A percentile compares a stretch with the other conserved stretches of the same genome.
phyloP scores from a whole-genome alignment of 2,888 invertebrate genomes.

The Lamproptera curius region DNA sequence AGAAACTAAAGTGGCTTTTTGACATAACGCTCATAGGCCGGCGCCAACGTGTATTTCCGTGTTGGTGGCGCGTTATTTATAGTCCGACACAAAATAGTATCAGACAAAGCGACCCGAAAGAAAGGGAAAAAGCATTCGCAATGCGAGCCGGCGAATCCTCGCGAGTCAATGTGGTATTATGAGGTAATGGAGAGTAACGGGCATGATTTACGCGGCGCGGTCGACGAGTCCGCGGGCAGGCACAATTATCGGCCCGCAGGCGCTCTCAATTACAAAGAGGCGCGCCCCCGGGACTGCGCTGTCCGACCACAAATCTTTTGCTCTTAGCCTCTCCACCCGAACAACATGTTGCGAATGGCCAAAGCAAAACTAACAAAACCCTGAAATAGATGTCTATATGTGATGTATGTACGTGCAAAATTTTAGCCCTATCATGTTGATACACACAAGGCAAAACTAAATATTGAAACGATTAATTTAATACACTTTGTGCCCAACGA shows the following conservation, averaged over 20 bases:
- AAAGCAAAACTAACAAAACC: conserved; percentile 3
- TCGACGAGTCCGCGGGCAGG: conserved; percentile 53
- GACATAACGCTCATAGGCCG: conserved; percentile 13
- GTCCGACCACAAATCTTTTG: conserved; percentile 65
- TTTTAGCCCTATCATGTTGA: too few species aligned
- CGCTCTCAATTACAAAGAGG: conserved; percentile 77
- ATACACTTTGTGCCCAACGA: too few species aligned
- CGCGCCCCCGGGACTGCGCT: conserved; percentile 60
- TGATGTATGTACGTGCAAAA: too few species aligned
- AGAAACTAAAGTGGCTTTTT: conserved; percentile 11
- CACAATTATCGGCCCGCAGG: conserved; percentile 77
- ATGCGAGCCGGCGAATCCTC: conserved; percentile 51
- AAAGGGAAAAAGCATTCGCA: conserved; percentile 33
- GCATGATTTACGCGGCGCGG: conserved; percentile 68
- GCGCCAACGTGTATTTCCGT: conserved; percentile 5
- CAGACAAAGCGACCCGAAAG: conserved; percentile 27
- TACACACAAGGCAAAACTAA: too few species aligned
- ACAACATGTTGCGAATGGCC: conserved; percentile 20
- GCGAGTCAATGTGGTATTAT: conserved; percentile 73
- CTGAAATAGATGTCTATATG: too few species aligned
- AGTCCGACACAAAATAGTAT: conserved; percentile 22
- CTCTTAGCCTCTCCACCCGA: conserved; percentile 56
- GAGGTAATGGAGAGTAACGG: conserved; percentile 76
- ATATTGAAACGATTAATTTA: too few species aligned
- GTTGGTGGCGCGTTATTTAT: conserved; percentile 20